These are phyloP conservation scores for Luperina testacea DNA, from an alignment of 2,888 invertebrate genomes.

Conservation along the genomic window DNA sequence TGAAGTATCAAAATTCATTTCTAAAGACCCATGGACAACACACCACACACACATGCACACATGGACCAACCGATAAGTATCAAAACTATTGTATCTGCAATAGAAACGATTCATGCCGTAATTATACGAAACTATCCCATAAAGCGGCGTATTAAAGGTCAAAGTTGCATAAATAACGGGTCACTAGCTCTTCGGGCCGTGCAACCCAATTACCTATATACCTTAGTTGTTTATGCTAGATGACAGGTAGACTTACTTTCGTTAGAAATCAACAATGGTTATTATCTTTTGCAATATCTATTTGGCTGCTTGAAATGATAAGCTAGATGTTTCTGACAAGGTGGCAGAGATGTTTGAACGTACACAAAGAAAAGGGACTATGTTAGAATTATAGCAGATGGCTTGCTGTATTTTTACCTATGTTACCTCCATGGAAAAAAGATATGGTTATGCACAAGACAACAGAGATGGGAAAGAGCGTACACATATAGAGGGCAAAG, in stretches of 20 bases:
- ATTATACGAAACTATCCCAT: conserved; percentile 54
- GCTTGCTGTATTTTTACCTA: background rate
- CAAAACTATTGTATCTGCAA: conserved; percentile 44
- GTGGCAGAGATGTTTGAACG: no score
- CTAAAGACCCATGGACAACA: no score
- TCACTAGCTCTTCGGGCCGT: conserved; percentile 32
- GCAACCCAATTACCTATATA: conserved; percentile 59
- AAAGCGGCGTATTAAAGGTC: conserved; percentile 45
- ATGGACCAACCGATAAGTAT: conserved; percentile 43
- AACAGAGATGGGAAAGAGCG: background rate
- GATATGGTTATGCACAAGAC: no score
- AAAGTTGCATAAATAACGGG: conserved; percentile 54
- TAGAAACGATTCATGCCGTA: conserved; percentile 29
- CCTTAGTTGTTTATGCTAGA: conserved; percentile 45
- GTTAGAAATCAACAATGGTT: conserved; percentile 41
- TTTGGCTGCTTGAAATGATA: conserved; percentile 7
- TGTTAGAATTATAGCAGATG: background rate
- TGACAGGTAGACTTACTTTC: conserved; percentile 60
- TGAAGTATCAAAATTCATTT: conserved; percentile 11
- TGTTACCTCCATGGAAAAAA: background rate
- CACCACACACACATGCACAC: no score
- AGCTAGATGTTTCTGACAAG: background rate
- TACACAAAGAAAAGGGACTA: background rate
- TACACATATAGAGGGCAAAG: background rate
- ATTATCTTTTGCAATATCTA: conserved; percentile 21